Percentiles rank a stretch among this genome's conserved stretches.
phyloP scores from a whole-genome alignment of 2,888 invertebrate genomes.

The Laspeyria flexula region DNA sequence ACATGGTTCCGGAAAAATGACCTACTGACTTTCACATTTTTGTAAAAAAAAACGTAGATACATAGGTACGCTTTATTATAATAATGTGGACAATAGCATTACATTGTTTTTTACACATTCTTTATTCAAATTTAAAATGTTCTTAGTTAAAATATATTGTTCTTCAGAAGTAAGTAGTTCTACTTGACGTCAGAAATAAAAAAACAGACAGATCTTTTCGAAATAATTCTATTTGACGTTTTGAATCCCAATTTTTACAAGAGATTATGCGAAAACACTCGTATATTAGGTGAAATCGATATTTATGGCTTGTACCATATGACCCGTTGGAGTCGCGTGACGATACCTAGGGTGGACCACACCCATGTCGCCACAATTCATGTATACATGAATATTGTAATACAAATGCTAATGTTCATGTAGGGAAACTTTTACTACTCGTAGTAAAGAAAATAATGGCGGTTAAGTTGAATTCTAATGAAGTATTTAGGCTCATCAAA shows the following conservation, averaged over 20 bases:
- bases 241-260: too few species aligned
- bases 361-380: slow-evolving; percentile 8
- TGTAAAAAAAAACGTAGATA: too few species aligned
- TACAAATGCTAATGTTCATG: slow-evolving; percentile 24
- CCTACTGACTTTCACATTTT: neutral
- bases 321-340: slow-evolving; percentile 36
- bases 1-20: slow-evolving; percentile 21
- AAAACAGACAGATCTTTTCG: too few species aligned
- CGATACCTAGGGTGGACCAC: slow-evolving; percentile 25
- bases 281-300: neutral
- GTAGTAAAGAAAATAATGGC: slow-evolving; percentile 8
- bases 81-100: too few species aligned
- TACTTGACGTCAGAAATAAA: too few species aligned
- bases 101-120: neutral
- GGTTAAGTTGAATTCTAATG: neutral
- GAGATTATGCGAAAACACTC: neutral
- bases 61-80: too few species aligned
- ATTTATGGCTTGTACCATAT: slow-evolving; percentile 13
- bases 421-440: too few species aligned
- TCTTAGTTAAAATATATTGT: neutral
- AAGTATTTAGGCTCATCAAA: too few species aligned
- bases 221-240: too few species aligned
- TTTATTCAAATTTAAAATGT: neutral
- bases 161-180: neutral
- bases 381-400: slow-evolving; percentile 21